These are phyloP conservation scores for Psammodynastes pulverulentus DNA, from an alignment of 2,113 vertebrate species.

Conservation along the genomic window DNA sequence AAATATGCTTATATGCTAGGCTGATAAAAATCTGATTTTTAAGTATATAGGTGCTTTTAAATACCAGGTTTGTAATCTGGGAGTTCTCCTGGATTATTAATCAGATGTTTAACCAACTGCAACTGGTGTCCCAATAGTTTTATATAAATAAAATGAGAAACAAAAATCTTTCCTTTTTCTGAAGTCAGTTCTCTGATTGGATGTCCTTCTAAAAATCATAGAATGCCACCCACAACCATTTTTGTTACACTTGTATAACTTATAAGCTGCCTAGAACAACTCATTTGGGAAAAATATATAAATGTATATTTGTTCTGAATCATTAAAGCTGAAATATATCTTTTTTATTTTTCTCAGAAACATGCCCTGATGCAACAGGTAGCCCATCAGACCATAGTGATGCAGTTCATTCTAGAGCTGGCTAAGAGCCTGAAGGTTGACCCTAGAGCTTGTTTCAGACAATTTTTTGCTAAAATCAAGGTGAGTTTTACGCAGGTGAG, in stretches of 20 bases:
- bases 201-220: not conserved
- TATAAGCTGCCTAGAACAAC: not conserved
- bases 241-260: not conserved
- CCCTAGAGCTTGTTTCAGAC: conserved; percentile 88
- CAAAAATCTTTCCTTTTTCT: not conserved
- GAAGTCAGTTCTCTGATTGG: not conserved
- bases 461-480: conserved; percentile 95
- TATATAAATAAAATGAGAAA: not conserved
- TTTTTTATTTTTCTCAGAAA: conserved; percentile 69
- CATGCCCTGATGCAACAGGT: conserved; percentile 92
- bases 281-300: not conserved
- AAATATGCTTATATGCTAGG: not conserved
- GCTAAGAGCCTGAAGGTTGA: conserved; percentile 93
- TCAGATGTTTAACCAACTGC: not conserved
- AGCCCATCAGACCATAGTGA: conserved; percentile 95
- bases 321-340: not conserved
- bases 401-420: conserved; percentile 94
- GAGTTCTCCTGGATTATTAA: not conserved
- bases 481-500: conserved; percentile 40
- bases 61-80: not conserved
- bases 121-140: not conserved
- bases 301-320: not conserved
- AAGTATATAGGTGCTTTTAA: not conserved
- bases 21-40: not conserved
- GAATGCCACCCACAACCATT: not conserved